These are phyloP conservation scores for Pseudochirops cupreus DNA, from an alignment of 2,797 vertebrate genomes.

Conservation along the genomic window DNA sequence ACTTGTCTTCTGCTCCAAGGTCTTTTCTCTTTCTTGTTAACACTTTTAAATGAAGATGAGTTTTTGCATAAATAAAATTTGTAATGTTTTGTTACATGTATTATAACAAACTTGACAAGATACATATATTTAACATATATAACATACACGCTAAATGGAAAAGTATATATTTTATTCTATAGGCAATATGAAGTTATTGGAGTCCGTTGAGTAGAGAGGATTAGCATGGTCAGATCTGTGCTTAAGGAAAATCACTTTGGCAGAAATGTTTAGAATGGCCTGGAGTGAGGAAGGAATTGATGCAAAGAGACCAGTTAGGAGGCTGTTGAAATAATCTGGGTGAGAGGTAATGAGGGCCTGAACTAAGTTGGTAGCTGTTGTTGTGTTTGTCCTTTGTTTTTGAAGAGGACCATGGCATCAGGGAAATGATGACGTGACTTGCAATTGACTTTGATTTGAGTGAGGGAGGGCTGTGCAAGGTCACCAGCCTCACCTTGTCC, in stretches of 20 bases:
- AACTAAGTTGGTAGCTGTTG: not conserved
- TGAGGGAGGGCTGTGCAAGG: too few relatives aligned
- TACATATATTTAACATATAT: too few relatives aligned
- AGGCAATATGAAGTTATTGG: not conserved
- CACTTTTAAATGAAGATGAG: constrained; percentile 88
- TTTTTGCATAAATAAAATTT: constrained; percentile 91
- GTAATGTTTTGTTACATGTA: constrained; percentile 82
- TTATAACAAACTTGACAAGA: not conserved
- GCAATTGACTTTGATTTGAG: too few relatives aligned
- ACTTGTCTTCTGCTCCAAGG: constrained; percentile 70
- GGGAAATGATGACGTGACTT: too few relatives aligned
- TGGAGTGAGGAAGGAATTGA: not conserved
- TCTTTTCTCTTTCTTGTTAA: constrained; percentile 84
- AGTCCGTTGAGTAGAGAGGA: not conserved
- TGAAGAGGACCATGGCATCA: too few relatives aligned
- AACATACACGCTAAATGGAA: not conserved
- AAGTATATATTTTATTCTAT: not conserved
- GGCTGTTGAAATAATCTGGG: not conserved
- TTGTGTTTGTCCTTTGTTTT: too few relatives aligned
- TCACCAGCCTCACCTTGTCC: too few relatives aligned
- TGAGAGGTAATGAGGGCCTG: not conserved
- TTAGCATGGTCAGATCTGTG: not conserved
- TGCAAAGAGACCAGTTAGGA: not conserved
- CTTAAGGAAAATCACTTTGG: not conserved
- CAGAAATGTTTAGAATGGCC: not conserved